Evolutionary conservation across 2,888 invertebrate genomes (phyloP), one percentile per base, ranked within the genome.

Genomic region (Oscheius sp.): DNA sequence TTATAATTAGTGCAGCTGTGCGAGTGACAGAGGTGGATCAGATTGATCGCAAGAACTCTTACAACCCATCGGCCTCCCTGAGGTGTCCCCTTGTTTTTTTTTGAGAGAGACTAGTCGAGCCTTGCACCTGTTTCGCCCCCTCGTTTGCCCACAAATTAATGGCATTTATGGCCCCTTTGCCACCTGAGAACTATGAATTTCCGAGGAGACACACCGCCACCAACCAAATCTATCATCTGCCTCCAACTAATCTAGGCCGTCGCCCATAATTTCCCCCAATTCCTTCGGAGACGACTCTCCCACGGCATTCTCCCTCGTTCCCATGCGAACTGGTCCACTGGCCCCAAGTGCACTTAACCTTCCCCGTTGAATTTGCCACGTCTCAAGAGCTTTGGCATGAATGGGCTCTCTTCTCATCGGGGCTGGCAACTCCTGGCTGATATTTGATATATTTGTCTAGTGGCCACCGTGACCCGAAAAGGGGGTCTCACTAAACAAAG

Each of bases 41-140:
- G 66, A 66, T 66, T 66, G 66, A 66, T 66, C 66, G 66, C 29
- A 41, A 66, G 52, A 52, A 29, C 66, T 61, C 66, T 66, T 66
- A 66, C 66, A 66, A 27, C 66, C 43, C 43, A 61, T 21, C 21
- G 35, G 46, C 43, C 43, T 45, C 45, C 25, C 63, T 43, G 63
- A 46, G 23, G 46, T 46, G 46, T 21, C 46, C 18, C 63, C 25
- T 23, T 49, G 49, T 66, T 66, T 66, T 66, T 63, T 43, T 35
- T 18, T 35, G 59, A 35, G 7, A 59, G 41, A 13, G 21, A 41
- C 21, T 35, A 35, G 35, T 9, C 35, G 35, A 35, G 35, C 35
- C 25, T 58, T 35, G 61, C 61, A 59, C 59, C 41, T 59, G 59
- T 59, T 41, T 16, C 35, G 13, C 13, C 59, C 59, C 29, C 49